Conservation (phyloP, 1,140 invertebrate species). For the Eueides isabella region DNA sequence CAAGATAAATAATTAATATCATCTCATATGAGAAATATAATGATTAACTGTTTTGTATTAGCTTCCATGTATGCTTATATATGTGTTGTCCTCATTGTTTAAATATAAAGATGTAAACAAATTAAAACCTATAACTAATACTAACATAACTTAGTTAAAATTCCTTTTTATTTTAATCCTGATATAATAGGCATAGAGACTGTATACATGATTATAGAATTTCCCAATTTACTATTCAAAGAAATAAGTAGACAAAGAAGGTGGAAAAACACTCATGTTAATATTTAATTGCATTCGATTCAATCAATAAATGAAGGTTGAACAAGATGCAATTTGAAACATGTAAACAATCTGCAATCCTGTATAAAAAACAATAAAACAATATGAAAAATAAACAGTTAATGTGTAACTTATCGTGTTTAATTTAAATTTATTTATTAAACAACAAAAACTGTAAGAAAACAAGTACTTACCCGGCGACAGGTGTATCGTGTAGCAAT, state of each 20-base stretch:
- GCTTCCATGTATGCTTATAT: no score
- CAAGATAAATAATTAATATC: no score
- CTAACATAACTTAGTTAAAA: no score
- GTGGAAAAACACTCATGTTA: conserved; percentile 8
- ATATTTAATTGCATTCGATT: conserved; percentile 42
- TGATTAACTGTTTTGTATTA: no score
- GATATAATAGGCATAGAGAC: no score
- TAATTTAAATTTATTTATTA: neutral
- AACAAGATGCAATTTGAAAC: conserved; percentile 42
- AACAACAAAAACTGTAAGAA: conserved; percentile 22
- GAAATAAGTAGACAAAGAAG: conserved; percentile 31
- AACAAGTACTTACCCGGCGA: conserved; percentile 63
- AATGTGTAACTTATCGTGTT: neutral
- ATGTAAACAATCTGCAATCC: conserved; percentile 21
- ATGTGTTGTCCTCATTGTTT: no score
- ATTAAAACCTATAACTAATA: no score
- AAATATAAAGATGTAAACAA: no score
- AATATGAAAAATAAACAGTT: neutral
- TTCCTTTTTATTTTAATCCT: no score
- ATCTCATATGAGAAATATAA: no score
- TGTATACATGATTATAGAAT: neutral
- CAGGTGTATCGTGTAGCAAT: conserved; percentile 53
- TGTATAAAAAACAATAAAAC: neutral
- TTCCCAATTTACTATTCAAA: neutral
- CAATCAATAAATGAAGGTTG: conserved; percentile 71